Evolutionary conservation across 2,888 invertebrate genomes (phyloP), one percentile per base, ranked within the genome.

Genomic region (Drosophila nigritarsus): DNA sequence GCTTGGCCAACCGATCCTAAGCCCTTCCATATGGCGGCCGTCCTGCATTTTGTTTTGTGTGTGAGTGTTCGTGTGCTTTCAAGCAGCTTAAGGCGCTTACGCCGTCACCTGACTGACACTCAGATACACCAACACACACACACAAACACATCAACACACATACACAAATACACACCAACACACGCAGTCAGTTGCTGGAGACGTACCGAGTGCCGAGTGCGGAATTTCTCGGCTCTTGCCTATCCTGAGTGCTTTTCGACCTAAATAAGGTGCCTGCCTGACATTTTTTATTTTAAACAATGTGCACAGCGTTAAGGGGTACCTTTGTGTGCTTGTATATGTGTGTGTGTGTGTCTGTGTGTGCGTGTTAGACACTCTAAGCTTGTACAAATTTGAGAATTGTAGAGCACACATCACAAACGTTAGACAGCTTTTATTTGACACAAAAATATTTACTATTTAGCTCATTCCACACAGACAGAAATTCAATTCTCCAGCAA

Each of bases 11-110:
- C 36, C 38, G 54, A 13, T 32, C 29, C 24, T 38, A 68, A 56
- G 51, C 66, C 56, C 59, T 48, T 56, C 75, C 80, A 76, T 73
- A 79, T 69, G 70, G 49, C 45, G 61, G 54, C 53, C 68, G 68
- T 71, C 63, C 75, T 58, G 59, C 58, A 45, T 45, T 24, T 24
- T 24, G 24, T 45, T 7, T 20, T 20, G 20, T 45, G 13, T 30
- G 50, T 53, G 30, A 36, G 27, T 56, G 50, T 50, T 45, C 51
- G 75, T 76, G 70, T 65, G 42, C 70, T 75, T 56, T 80, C 67
- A 76, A 77, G 80, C 75, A 77, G 86, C 89, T 82, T 82, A 85
- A 85, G 81, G 81, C 79, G 89, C 86, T 88, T 87, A 87, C 69
- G 62, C 66, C 85, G 83, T 87, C 87, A 89, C 90, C 90, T 89